These are phyloP conservation scores for Conopomorpha cramerella DNA, from an alignment of 1,140 invertebrate genomes.

Conservation along the genomic window DNA sequence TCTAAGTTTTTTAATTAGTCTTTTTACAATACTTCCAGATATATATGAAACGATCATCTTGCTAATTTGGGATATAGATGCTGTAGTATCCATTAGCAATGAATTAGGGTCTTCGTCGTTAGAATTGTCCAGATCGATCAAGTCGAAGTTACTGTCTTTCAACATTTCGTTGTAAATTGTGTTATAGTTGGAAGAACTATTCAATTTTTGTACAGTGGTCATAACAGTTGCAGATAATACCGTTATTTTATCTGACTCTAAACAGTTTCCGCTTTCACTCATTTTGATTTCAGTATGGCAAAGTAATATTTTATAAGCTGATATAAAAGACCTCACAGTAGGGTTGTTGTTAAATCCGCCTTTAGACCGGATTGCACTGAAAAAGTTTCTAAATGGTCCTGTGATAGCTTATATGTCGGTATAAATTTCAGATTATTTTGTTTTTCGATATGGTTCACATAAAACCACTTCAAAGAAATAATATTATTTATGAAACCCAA, in stretches of 20 bases:
- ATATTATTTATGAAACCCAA: constrained; percentile 19
- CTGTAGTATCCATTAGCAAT: too few species aligned
- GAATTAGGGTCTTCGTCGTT: background rate
- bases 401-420: constrained; percentile 16
- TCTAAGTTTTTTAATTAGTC: background rate
- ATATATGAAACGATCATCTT: background rate
- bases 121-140: background rate
- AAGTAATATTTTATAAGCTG: constrained; percentile 15
- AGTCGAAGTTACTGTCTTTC: background rate
- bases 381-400: constrained; percentile 19
- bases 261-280: background rate
- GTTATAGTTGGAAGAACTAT: background rate
- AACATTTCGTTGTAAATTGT: background rate
- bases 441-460: constrained; percentile 8
- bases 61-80: background rate
- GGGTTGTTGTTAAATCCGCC: constrained; percentile 32
- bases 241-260: background rate
- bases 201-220: background rate
- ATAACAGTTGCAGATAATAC: background rate
- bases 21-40: background rate
- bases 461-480: constrained; percentile 13
- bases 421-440: background rate
- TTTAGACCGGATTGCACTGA: constrained; percentile 15
- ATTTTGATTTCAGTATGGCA: constrained; percentile 6
- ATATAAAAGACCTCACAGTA: constrained; percentile 11